Conservation (phyloP, 2,113 vertebrate genomes). For the Entelurus aequoreus region DNA sequence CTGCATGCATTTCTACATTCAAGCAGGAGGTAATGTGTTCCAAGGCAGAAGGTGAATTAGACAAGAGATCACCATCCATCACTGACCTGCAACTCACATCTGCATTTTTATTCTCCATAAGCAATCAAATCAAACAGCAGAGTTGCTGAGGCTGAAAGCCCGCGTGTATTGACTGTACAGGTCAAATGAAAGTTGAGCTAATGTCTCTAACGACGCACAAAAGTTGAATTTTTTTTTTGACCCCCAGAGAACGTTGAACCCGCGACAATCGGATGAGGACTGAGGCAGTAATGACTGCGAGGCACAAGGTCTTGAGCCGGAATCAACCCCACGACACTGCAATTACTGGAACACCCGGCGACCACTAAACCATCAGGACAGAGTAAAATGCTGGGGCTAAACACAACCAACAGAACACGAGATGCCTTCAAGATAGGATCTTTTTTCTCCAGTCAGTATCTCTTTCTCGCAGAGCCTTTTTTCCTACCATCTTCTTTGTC, state of each 20-base stretch:
- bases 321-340: conserved; percentile 13
- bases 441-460: conserved; percentile 5
- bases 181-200: conserved; percentile 5
- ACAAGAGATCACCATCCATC: background rate
- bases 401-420: background rate
- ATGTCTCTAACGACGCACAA: background rate
- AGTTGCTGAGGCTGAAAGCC: background rate
- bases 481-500: conserved; percentile 19
- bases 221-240: background rate
- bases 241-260: conserved; percentile 1
- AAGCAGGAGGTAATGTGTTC: background rate
- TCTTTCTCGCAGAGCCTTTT: conserved; percentile 17
- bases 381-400: background rate
- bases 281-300: conserved; percentile 3
- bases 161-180: background rate
- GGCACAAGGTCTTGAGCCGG: conserved; percentile 11
- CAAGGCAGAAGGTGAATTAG: background rate
- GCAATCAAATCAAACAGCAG: background rate
- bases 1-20: background rate
- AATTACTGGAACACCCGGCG: conserved; percentile 26
- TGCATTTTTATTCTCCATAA: background rate
- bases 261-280: conserved; percentile 20
- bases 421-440: background rate
- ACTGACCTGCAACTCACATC: background rate
- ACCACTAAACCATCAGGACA: conserved; percentile 4